Base-by-base conservation (phyloP, 92 coral and sea anemone species). In the Epizoanthus stellaris region DNA sequence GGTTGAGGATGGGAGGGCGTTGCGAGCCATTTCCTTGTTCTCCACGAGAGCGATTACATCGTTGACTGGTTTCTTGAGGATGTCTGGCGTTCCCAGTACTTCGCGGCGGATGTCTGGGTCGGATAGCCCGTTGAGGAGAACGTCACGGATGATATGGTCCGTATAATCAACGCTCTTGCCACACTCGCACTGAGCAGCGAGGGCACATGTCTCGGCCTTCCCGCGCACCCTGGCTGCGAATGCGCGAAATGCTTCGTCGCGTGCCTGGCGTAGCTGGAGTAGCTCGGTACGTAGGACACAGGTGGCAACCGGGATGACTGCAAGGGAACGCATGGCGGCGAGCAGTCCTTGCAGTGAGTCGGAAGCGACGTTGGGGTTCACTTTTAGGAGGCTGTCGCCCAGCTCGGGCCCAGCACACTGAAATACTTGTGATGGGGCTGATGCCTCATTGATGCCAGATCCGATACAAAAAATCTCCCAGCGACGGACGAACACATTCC, bases 221-320 rank as follows among this genome's bases (percentile, higher is more conserved):
- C 91, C 95, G 7, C 89, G 87, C 21, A 86, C 94, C 70, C 86
- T 84, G n/a, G 94, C 88, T 1, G 94, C 43, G 87, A 91, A 91
- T 16, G 94, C 85, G 0, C 92, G 75, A 39, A 91, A 85, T 38
- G 92, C 7, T 52, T 88, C 88, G 68, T 91, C 92, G 10, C 90
- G 82, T 38, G 80, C 89, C 23, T 91, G 94, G 15, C 38, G 86
- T 16, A 88, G 47, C 59, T 82, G 92, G 30, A 91, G 86, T 6
- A 89, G 87, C 36, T 92, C 91, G 72, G 91, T 85, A 56, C 90
- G 87, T 11, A 92, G 89, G 69, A 90, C 90, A 6, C 93, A 60
- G 3, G 93, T 92, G 53, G 91, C 95, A n/a, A 90, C 86, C 4
- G 90, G 86, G 74, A 89, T 87, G 0, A 90, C 88, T 1, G 91